These are phyloP conservation scores for Cynodonichthys magdalenae DNA, from an alignment of 2,797 vertebrate genomes.

Conservation along the genomic window DNA sequence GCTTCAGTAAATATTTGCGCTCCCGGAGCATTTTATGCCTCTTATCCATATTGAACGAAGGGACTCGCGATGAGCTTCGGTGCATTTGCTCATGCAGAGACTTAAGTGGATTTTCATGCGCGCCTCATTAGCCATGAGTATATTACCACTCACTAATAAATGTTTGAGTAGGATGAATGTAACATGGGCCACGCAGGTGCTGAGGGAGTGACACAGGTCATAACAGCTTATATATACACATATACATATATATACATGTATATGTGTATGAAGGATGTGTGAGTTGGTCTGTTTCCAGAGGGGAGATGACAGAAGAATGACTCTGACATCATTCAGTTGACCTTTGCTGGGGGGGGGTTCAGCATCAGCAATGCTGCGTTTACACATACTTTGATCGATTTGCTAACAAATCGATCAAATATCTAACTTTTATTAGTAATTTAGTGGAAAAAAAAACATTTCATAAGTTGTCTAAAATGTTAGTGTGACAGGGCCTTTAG, in stretches of 20 bases:
- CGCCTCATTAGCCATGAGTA: slow-evolving; percentile 40
- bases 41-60: slow-evolving; percentile 24
- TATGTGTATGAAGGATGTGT: slow-evolving; percentile 4
- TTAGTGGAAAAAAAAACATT: too few relatives aligned
- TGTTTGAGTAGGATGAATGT: slow-evolving; percentile 37
- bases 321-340: slow-evolving; percentile 50
- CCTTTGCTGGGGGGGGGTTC: slow-evolving; percentile 59
- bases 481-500: too few relatives aligned
- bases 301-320: slow-evolving; percentile 32
- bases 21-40: slow-evolving; percentile 23
- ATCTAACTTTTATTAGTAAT: too few relatives aligned
- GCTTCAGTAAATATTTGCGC: slow-evolving; percentile 51
- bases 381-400: too few relatives aligned
- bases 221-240: slow-evolving; percentile 11
- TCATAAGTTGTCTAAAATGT: too few relatives aligned
- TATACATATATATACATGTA: too few relatives aligned
- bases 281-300: slow-evolving; percentile 16
- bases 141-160: slow-evolving; percentile 56
- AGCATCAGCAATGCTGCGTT: too few relatives aligned
- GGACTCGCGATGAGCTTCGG: slow-evolving; percentile 18
- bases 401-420: too few relatives aligned
- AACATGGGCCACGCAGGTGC: slow-evolving; percentile 46
- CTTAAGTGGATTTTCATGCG: slow-evolving; percentile 43
- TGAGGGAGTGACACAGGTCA: slow-evolving; percentile 32
- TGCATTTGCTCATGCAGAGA: slow-evolving; percentile 20